Percentiles rank a stretch among this genome's conserved stretches.
phyloP scores from a whole-genome alignment of 2,888 invertebrate genomes.

The Magallana nippona region DNA sequence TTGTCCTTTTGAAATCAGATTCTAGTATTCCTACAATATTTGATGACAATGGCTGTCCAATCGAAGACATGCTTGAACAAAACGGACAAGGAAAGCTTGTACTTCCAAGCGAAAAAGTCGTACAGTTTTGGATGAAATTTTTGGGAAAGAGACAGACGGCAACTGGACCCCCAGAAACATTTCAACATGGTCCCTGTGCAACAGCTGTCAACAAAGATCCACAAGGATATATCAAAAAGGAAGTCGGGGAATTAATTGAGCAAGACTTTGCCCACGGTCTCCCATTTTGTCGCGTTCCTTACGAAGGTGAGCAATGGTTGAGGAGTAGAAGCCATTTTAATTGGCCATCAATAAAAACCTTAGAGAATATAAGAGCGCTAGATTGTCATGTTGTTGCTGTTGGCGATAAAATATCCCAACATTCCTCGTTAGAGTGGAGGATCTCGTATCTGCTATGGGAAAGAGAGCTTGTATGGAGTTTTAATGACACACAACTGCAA shows the following conservation, averaged over 20 bases:
- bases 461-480: conserved; percentile 42
- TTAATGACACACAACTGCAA: conserved; percentile 41
- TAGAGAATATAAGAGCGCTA: neutral
- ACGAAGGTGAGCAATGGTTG: conserved; percentile 34
- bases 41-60: conserved; percentile 23
- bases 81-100: neutral
- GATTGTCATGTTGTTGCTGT: conserved; percentile 36
- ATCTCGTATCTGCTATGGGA: conserved; percentile 13
- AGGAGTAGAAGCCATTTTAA: neutral
- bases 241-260: conserved; percentile 6
- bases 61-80: conserved; percentile 28
- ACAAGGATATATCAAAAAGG: neutral
- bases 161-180: conserved; percentile 26
- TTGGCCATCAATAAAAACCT: conserved; percentile 25
- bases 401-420: neutral
- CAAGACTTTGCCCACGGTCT: conserved; percentile 39
- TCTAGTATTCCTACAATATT: conserved; percentile 16
- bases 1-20: conserved; percentile 20
- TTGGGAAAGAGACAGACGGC: neutral
- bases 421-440: conserved; percentile 31
- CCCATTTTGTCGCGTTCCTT: neutral
- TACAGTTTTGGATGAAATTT: conserved; percentile 35
- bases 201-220: conserved; percentile 8
- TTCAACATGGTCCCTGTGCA: conserved; percentile 38
- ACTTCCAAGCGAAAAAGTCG: conserved; percentile 38